A percentile compares a stretch with the other conserved stretches of the same genome.
phyloP scores from a whole-genome alignment of 2,113 vertebrate genomes.

The Larimichthys polyactis region DNA sequence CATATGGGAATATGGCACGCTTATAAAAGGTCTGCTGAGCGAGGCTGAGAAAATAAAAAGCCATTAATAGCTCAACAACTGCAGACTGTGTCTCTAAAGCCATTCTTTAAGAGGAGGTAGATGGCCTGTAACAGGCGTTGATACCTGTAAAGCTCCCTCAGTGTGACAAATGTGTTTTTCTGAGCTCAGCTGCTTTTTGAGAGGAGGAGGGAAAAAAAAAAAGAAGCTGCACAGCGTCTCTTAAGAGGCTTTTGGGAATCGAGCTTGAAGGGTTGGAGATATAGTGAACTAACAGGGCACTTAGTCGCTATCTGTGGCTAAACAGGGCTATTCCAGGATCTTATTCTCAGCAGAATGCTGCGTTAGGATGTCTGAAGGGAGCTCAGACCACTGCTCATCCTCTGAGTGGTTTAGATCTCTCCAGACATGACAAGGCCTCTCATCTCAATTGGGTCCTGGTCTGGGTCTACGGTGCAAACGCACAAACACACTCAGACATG shows the following conservation, averaged over 20 bases:
- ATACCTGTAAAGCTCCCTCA: constrained; percentile 50
- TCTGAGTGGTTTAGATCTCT: constrained; percentile 63
- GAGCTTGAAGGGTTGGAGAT: constrained; percentile 59
- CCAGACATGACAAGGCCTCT: constrained; percentile 46
- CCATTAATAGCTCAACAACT: constrained; percentile 8
- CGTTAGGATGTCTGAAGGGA: constrained; percentile 51
- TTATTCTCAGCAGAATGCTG: constrained; percentile 56
- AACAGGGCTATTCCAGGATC: constrained; percentile 57
- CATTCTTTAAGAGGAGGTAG: background rate
- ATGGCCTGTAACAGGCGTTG: constrained; percentile 20
- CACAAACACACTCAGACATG: constrained; percentile 16
- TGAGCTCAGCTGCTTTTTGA: constrained; percentile 65
- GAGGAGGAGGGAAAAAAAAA: background rate
- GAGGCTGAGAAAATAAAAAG: constrained; percentile 1
- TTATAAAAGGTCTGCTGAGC: background rate
- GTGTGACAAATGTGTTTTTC: constrained; percentile 69
- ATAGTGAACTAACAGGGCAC: constrained; percentile 72
- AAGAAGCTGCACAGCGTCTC: constrained; percentile 38
- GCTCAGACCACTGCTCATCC: constrained; percentile 61
- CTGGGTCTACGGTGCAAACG: constrained; percentile 11
- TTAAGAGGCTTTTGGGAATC: constrained; percentile 68
- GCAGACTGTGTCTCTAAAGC: constrained; percentile 16
- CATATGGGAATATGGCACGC: background rate
- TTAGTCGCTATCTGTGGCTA: constrained; percentile 68
- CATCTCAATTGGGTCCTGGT: constrained; percentile 10